Percentiles rank a stretch among this genome's conserved stretches.
These are phyloP conservation scores for Perizoma affinitatum DNA, from an alignment of 2,888 invertebrate genomes.

Conservation along the genomic window DNA sequence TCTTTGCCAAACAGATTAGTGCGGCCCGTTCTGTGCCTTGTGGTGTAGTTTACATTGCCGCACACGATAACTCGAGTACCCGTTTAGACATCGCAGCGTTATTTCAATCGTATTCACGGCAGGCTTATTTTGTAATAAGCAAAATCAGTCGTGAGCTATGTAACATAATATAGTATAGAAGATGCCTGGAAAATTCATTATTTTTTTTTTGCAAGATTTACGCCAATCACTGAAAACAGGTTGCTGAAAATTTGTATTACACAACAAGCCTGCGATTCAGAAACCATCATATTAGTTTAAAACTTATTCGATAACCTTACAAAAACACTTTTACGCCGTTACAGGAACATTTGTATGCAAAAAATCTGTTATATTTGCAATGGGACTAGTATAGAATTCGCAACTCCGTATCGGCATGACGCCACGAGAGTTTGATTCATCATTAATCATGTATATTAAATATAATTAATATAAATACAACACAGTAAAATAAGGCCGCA, in stretches of 20 bases:
- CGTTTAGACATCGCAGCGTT: constrained; percentile 52
- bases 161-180: no score
- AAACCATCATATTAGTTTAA: constrained; percentile 61
- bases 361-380: constrained; percentile 79
- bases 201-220: no score
- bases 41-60: constrained; percentile 43
- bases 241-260: constrained; percentile 30
- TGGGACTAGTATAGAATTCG: constrained; percentile 79
- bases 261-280: constrained; percentile 46
- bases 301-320: constrained; percentile 71
- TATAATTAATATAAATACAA: constrained; percentile 54
- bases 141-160: no score
- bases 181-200: no score
- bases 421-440: constrained; percentile 60
- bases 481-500: constrained; percentile 70
- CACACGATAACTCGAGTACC: no score
- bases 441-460: constrained; percentile 51
- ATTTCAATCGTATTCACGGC: no score
- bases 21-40: constrained; percentile 30
- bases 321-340: constrained; percentile 76
- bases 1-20: constrained; percentile 43
- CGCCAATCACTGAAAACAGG: no score
- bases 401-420: constrained; percentile 61
- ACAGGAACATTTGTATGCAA: constrained; percentile 81
- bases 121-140: no score